Conservation (phyloP, 1,140 invertebrate genomes). For the Drosophila pallidifrons region DNA sequence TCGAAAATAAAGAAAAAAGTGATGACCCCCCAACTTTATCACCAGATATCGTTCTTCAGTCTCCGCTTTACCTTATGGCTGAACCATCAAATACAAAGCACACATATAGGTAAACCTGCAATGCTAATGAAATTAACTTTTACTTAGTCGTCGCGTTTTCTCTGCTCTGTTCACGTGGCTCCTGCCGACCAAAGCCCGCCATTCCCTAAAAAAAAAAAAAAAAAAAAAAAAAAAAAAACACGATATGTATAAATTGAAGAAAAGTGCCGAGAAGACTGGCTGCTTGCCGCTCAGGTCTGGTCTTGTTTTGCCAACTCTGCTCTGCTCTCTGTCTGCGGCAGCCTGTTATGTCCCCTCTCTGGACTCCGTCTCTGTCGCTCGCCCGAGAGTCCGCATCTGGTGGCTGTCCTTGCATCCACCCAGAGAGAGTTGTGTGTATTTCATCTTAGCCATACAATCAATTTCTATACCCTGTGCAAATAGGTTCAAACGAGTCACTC, state of each 20-base stretch:
- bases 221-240: neutral
- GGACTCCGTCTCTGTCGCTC: constrained; percentile 4
- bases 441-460: constrained; percentile 72
- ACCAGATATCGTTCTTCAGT: neutral
- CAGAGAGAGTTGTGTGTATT: constrained; percentile 25
- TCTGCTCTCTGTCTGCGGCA: constrained; percentile 34
- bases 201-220: constrained; percentile 1
- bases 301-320: constrained; percentile 27
- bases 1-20: neutral
- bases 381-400: constrained; percentile 11
- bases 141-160: constrained; percentile 6
- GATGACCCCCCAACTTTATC: neutral
- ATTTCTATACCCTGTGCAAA: constrained; percentile 22
- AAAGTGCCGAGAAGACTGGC: constrained; percentile 53
- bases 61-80: neutral
- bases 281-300: constrained; percentile 58
- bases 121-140: constrained; percentile 37
- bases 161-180: constrained; percentile 30
- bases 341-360: constrained; percentile 58
- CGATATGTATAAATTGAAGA: constrained; percentile 37
- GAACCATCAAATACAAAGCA: neutral
- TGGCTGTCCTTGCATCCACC: constrained; percentile 45
- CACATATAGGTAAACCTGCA: constrained; percentile 29
- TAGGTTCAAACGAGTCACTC: neutral
- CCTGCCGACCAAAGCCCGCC: constrained; percentile 43